Percentiles rank a stretch among this genome's conserved stretches.
Conservation (phyloP, 2,113 vertebrate genomes). For the Muscicapa adusta region DNA sequence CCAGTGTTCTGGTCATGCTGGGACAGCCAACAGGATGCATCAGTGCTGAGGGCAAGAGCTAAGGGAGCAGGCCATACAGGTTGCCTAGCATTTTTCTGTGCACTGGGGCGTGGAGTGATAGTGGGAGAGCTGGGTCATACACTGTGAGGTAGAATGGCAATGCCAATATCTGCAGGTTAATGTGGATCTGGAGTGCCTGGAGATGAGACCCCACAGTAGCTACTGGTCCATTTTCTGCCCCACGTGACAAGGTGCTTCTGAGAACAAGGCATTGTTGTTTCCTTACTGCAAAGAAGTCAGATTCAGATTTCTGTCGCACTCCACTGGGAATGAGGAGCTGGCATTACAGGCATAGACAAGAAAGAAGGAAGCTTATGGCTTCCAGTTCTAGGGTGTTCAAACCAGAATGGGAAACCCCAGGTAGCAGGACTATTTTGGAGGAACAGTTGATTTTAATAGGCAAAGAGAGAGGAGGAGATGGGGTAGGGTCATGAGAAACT, state of each 20-base stretch:
- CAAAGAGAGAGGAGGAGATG: not conserved
- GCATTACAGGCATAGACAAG: conserved; percentile 45
- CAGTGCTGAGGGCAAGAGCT: not conserved
- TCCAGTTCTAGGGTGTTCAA: conserved; percentile 69
- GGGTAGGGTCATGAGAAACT: not conserved
- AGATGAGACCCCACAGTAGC: not conserved
- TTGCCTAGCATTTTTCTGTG: not conserved
- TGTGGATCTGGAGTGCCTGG: not conserved
- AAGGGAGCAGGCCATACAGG: not conserved
- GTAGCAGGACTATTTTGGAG: conserved; percentile 65
- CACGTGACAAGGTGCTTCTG: not conserved
- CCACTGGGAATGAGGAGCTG: not conserved
- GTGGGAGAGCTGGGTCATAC: not conserved
- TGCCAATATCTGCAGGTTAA: not conserved
- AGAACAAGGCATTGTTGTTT: not conserved
- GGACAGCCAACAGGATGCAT: not conserved
- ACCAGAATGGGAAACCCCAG: conserved; percentile 61
- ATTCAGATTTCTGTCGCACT: not conserved
- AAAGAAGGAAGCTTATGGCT: conserved; percentile 69
- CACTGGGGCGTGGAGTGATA: not conserved
- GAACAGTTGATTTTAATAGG: conserved; percentile 74
- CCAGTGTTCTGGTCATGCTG: not conserved
- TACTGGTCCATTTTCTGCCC: not conserved
- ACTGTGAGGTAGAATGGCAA: not conserved
- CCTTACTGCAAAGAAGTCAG: not conserved